A percentile compares a stretch with the other conserved stretches of the same genome.
phyloP scores from a whole-genome alignment of 1,140 invertebrate species.

The Reticulitermes speratus region DNA sequence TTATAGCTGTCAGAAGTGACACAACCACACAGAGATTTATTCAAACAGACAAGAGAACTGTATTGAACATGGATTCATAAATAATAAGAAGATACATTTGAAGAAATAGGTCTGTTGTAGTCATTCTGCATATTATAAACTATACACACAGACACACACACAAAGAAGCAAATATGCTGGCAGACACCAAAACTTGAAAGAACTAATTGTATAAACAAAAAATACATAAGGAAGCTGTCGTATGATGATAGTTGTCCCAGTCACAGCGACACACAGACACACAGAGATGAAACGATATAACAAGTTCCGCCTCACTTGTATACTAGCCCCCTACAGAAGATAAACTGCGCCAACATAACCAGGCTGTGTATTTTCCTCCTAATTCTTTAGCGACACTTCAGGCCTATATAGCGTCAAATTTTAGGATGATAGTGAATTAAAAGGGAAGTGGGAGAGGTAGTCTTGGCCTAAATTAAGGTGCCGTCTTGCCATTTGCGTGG shows the following conservation, averaged over 20 bases:
- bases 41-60: background rate
- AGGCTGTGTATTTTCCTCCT: too few species aligned
- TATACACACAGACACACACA: background rate
- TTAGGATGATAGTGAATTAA: too few species aligned
- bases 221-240: background rate
- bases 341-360: background rate
- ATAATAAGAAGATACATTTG: slow-evolving; percentile 5
- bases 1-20: background rate
- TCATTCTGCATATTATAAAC: slow-evolving; percentile 1
- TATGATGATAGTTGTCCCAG: background rate
- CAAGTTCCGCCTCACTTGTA: background rate
- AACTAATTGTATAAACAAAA: slow-evolving; percentile 14
- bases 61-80: background rate
- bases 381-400: too few species aligned
- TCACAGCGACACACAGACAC: background rate
- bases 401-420: too few species aligned
- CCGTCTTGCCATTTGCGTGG: too few species aligned
- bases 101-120: background rate
- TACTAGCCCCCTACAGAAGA: background rate
- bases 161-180: slow-evolving; percentile 5
- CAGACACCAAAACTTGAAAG: background rate
- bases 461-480: too few species aligned
- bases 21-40: background rate
- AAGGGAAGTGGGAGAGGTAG: too few species aligned
- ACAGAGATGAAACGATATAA: slow-evolving; percentile 2